A percentile compares a stretch with the other conserved stretches of the same genome.
phyloP scores from a whole-genome alignment of 1,140 invertebrate genomes.

The Diprion similis region DNA sequence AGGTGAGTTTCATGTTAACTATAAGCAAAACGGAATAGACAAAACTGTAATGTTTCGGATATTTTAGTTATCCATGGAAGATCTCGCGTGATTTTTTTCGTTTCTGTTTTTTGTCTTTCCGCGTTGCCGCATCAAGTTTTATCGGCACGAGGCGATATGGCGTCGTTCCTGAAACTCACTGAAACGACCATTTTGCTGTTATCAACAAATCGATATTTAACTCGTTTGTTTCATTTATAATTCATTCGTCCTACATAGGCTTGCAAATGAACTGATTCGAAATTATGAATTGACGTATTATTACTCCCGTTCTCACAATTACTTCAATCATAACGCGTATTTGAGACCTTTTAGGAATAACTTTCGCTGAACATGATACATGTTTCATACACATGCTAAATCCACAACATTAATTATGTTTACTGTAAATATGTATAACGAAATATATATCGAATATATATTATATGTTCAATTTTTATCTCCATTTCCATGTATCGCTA shows the following conservation, averaged over 20 bases:
- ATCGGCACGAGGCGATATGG: neutral
- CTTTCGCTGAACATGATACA: neutral
- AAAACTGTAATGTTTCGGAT: no score
- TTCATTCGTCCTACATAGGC: no score
- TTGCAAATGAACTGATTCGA: no score
- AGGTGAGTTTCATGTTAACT: no score
- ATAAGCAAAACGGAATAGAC: no score
- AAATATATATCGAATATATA: no score
- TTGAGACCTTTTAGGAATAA: neutral
- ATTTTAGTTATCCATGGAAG: no score
- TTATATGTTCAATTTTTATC: neutral
- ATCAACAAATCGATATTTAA: neutral
- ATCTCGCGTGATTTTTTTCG: no score
- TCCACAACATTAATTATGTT: no score
- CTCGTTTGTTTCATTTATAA: neutral
- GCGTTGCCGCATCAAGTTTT: no score
- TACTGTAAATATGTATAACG: no score
- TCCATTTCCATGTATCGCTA: neutral
- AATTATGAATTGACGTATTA: neutral
- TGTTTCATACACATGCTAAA: neutral
- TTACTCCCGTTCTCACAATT: neutral
- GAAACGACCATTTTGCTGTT: neutral
- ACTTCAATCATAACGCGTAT: neutral
- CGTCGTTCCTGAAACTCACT: neutral
- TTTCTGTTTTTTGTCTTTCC: no score